Evolutionary conservation across 2,113 vertebrate species (phyloP).

Genomic region (Diphyllodes magnificus): DNA sequence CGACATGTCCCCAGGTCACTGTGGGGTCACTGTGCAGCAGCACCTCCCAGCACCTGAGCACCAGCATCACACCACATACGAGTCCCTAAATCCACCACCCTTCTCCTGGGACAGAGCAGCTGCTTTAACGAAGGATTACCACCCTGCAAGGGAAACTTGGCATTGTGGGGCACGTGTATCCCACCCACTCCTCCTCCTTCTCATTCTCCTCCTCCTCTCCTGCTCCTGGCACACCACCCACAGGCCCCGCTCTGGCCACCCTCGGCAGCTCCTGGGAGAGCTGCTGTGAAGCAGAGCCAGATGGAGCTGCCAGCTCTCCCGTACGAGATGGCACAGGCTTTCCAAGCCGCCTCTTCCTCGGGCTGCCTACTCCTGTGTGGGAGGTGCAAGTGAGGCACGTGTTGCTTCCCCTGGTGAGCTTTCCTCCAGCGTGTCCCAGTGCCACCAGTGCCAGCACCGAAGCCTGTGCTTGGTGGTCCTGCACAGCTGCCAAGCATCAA

Average conservation of each 20-base stretch:
- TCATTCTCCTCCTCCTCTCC: neutral
- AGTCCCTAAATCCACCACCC: neutral
- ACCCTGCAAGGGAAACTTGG: neutral
- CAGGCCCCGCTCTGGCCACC: neutral
- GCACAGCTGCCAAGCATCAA: neutral
- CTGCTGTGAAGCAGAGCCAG: neutral
- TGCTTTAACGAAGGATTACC: neutral
- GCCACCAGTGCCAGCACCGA: rapidly evolving
- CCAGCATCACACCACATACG: rapidly evolving
- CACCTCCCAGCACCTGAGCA: neutral
- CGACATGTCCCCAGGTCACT: rapidly evolving
- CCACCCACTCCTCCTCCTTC: neutral
- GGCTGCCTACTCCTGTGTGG: neutral
- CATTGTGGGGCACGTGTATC: neutral
- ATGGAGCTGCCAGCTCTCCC: constrained; percentile 13
- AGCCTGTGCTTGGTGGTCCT: neutral
- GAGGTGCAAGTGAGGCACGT: neutral
- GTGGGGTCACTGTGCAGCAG: neutral
- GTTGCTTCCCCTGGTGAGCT: neutral
- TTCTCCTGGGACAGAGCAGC: neutral
- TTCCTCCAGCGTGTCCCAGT: neutral
- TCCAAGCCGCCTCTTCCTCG: neutral
- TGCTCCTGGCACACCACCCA: neutral
- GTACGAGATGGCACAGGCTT: neutral
- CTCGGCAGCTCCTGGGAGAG: neutral